A percentile compares a stretch with the other conserved stretches of the same genome.
Evolutionary conservation across 2,113 vertebrate species (phyloP).

Genomic region (Microcebus jonahi): DNA sequence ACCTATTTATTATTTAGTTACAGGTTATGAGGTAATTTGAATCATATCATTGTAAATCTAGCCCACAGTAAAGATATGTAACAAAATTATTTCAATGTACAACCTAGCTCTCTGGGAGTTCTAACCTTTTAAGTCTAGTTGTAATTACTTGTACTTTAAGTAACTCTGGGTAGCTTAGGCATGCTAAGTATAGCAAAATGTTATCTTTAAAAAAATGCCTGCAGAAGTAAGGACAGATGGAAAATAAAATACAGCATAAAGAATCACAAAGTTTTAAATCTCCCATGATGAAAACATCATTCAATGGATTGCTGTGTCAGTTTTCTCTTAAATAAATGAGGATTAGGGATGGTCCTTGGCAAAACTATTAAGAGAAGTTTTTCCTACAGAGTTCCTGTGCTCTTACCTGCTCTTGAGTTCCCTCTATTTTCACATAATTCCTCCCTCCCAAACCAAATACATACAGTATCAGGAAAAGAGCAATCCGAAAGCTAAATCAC

Average conservation of each 20-base stretch:
- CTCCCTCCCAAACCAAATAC: background rate
- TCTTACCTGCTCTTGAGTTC: background rate
- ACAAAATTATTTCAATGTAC: constrained; percentile 28
- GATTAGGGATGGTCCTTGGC: background rate
- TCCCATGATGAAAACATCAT: background rate
- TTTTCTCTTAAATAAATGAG: constrained; percentile 41
- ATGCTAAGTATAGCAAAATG: background rate
- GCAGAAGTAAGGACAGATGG: background rate
- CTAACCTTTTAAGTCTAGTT: background rate
- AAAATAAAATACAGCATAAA: constrained; percentile 2
- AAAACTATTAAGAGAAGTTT: constrained; percentile 41
- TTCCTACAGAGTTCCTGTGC: background rate
- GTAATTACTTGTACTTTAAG: constrained; percentile 22
- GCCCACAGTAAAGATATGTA: background rate
- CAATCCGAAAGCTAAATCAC: background rate
- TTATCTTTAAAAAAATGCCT: constrained; percentile 31
- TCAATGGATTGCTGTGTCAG: background rate
- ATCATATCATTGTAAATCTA: constrained; percentile 16
- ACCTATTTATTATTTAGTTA: background rate
- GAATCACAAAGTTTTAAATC: background rate
- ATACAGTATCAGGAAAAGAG: background rate
- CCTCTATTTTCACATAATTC: background rate
- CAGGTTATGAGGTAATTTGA: background rate
- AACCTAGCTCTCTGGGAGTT: background rate
- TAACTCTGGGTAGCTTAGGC: background rate